These are phyloP conservation scores for Pseudorhiza aurosa DNA, from an alignment of 30 jellyfish, hydroid and myxozoan species.

Conservation along the genomic window DNA sequence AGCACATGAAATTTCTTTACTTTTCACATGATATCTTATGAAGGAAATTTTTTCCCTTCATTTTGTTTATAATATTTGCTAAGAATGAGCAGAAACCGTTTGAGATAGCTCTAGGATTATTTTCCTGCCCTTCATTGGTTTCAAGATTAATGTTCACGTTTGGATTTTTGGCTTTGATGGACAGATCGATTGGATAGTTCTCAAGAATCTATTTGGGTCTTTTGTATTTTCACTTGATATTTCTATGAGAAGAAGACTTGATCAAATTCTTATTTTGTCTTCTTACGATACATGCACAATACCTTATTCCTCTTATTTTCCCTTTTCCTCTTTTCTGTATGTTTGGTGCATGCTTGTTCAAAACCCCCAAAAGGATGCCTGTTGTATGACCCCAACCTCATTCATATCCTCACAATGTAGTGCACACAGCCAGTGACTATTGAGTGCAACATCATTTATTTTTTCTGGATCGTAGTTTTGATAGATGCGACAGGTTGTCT, in stretches of 20 bases:
- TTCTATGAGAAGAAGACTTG: constrained; percentile 27
- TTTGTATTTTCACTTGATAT: constrained; percentile 19
- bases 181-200: constrained; percentile 31
- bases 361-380: constrained; percentile 30
- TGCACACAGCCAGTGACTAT: constrained; percentile 66
- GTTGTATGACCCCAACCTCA: too few species aligned
- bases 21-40: constrained; percentile 34
- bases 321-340: constrained; percentile 18
- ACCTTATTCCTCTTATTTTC: constrained; percentile 35
- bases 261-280: constrained; percentile 30
- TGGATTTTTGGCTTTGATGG: constrained; percentile 50
- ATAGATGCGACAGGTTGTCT: constrained; percentile 70
- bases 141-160: constrained; percentile 17
- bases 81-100: constrained; percentile 49
- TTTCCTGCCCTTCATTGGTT: constrained; percentile 21
- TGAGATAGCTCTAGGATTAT: constrained; percentile 37
- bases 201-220: constrained; percentile 37
- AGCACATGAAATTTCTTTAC: too few species aligned
- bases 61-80: constrained; percentile 42
- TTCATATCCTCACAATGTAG: constrained; percentile 46
- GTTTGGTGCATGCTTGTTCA: constrained; percentile 31
- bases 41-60: constrained; percentile 50
- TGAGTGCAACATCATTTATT: constrained; percentile 47
- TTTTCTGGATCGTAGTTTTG: constrained; percentile 67
- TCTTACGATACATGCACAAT: constrained; percentile 28